Conservation (phyloP, 2,113 vertebrate species). For the Vimba vimba region DNA sequence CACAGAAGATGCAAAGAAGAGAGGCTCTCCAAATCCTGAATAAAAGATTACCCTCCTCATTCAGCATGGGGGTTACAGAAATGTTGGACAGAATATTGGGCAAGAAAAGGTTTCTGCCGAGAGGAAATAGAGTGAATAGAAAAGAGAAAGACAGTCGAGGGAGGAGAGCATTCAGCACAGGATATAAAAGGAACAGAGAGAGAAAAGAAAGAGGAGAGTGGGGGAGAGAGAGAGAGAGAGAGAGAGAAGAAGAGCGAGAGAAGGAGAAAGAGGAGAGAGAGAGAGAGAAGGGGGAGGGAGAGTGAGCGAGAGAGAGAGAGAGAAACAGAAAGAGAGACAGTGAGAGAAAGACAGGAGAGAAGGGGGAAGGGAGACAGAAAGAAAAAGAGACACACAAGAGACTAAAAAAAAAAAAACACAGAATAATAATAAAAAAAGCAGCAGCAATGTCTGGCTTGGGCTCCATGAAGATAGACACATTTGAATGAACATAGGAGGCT, state of each 20-base stretch:
- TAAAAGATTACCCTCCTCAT: constrained; percentile 72
- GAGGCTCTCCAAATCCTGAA: constrained; percentile 65
- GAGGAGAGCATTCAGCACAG: constrained; percentile 82
- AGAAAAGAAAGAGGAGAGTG: constrained; percentile 73
- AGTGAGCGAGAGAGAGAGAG: constrained; percentile 58
- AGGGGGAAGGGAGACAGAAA: constrained; percentile 69
- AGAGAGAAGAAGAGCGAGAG: constrained; percentile 37
- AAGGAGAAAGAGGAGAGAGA: constrained; percentile 67
- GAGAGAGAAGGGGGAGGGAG: constrained; percentile 66
- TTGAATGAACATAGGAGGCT: constrained; percentile 68
- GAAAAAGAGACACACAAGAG: constrained; percentile 75
- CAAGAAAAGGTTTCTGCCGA: constrained; percentile 75
- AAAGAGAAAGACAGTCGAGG: constrained; percentile 80
- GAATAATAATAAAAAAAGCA: constrained; percentile 66
- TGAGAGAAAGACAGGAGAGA: constrained; percentile 59
- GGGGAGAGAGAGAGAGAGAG: constrained; percentile 64
- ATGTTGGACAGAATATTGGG: constrained; percentile 76
- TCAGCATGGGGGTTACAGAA: constrained; percentile 68
- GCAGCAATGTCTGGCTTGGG: constrained; percentile 70
- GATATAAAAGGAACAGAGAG: constrained; percentile 80
- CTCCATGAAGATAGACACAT: constrained; percentile 77
- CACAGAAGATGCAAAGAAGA: constrained; percentile 63
- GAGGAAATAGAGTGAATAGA: constrained; percentile 75
- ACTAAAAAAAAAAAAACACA: constrained; percentile 75
- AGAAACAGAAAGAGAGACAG: constrained; percentile 70